phyloP scores from a whole-genome alignment of 2,113 vertebrate genomes.

The Aramus guarauna region DNA sequence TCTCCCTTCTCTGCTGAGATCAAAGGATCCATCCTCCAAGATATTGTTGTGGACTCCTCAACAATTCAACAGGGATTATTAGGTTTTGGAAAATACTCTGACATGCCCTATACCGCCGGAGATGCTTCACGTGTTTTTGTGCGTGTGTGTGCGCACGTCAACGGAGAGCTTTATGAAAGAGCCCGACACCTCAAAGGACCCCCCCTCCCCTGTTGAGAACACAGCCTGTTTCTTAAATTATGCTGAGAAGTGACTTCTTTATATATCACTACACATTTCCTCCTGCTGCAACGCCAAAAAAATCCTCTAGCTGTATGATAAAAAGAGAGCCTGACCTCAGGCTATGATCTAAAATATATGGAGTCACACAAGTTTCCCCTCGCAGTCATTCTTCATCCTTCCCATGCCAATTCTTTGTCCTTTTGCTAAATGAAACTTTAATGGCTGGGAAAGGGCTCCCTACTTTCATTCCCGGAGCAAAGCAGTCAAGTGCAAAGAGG shows the following conservation, averaged over 20 bases:
- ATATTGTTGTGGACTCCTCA: not conserved
- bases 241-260: slow-evolving; percentile 30
- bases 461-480: slow-evolving; percentile 34
- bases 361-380: slow-evolving; percentile 29
- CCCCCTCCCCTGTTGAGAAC: not conserved
- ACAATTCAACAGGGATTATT: not conserved
- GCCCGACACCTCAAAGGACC: not conserved
- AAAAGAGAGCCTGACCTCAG: slow-evolving; percentile 34
- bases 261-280: slow-evolving; percentile 26
- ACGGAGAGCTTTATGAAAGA: not conserved
- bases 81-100: not conserved
- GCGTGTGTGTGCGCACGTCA: not conserved
- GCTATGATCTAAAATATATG: slow-evolving; percentile 42
- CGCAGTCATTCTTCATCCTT: slow-evolving; percentile 32
- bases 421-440: slow-evolving; percentile 48
- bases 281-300: slow-evolving; percentile 31
- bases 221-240: slow-evolving; percentile 51
- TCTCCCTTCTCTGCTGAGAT: not conserved
- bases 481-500: slow-evolving; percentile 43
- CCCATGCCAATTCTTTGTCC: slow-evolving; percentile 4
- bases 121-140: not conserved
- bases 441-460: slow-evolving; percentile 40
- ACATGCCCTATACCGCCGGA: not conserved
- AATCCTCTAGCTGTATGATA: not conserved
- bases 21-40: not conserved